Evolutionary conservation across 2,113 vertebrate species (phyloP).

Genomic region (Peromyscus californicus): DNA sequence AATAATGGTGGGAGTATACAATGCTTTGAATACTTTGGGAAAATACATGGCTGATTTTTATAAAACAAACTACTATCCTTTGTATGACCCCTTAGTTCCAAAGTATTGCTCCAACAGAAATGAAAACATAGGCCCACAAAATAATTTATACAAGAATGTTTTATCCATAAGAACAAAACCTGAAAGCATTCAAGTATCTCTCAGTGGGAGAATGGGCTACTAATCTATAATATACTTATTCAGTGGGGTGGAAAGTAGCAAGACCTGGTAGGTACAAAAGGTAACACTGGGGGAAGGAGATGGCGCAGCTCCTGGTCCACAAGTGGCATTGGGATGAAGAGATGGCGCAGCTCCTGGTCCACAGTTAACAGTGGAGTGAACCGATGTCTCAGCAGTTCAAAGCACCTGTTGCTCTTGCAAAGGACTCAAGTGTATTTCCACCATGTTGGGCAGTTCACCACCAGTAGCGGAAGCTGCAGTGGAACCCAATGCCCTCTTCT

Average conservation of each 20-base stretch:
- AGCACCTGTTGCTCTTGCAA: neutral
- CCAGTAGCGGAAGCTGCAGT: neutral
- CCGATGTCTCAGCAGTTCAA: neutral
- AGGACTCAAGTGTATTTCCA: neutral
- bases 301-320: neutral
- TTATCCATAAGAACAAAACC: neutral
- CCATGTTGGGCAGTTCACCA: neutral
- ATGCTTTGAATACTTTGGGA: neutral
- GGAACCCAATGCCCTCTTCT: neutral
- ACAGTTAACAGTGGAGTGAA: neutral
- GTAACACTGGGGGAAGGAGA: neutral
- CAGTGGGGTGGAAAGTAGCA: neutral
- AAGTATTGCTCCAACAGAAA: slow-evolving; percentile 10
- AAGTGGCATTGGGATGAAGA: neutral
- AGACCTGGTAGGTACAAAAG: neutral
- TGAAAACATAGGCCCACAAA: neutral
- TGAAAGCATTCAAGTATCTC: neutral
- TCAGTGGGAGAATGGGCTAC: neutral
- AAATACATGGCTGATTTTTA: neutral
- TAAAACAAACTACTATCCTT: neutral
- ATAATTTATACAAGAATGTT: neutral
- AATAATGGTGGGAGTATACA: neutral
- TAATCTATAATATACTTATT: neutral
- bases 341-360: neutral
- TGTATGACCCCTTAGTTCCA: neutral